Percentiles rank a stretch among this genome's conserved stretches.
phyloP scores from a whole-genome alignment of 2,888 invertebrate species.

The Incurvaria masculella region DNA sequence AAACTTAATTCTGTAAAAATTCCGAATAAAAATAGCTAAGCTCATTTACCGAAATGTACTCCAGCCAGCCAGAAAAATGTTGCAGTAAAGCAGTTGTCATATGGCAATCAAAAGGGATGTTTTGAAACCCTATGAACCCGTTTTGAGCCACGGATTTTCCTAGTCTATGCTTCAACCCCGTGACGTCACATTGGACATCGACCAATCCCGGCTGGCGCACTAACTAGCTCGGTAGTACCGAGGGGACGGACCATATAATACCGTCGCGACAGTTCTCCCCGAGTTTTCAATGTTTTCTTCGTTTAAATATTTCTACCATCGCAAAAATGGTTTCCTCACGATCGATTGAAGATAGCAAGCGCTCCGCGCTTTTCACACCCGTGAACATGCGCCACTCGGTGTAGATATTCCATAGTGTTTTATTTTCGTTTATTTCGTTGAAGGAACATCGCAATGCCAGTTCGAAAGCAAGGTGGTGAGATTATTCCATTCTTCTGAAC shows the following conservation, averaged over 20 bases:
- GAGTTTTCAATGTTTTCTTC: conserved; percentile 47
- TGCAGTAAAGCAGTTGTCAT: too few species aligned
- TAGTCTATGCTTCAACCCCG: conserved; percentile 54
- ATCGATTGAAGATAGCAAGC: conserved; percentile 42
- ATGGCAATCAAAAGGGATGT: too few species aligned
- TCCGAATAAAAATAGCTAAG: too few species aligned
- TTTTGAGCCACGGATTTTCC: conserved; percentile 10
- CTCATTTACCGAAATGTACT: too few species aligned
- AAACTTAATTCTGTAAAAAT: too few species aligned
- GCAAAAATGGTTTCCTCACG: conserved; percentile 34
- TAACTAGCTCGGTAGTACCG: conserved; percentile 25
- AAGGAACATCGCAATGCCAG: conserved; percentile 58
- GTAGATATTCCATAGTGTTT: conserved; percentile 18
- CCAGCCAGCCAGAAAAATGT: too few species aligned
- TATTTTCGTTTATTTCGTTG: conserved; percentile 33
- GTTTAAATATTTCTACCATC: conserved; percentile 36
- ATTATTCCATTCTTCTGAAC: too few species aligned
- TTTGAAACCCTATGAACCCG: too few species aligned
- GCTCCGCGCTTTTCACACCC: conserved; percentile 23
- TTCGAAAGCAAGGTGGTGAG: conserved; percentile 71
- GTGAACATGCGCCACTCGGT: conserved; percentile 22
- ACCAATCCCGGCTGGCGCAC: conserved; percentile 58
- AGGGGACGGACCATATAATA: conserved; percentile 37
- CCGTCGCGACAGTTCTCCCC: conserved; percentile 33
- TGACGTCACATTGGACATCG: conserved; percentile 61